These are phyloP conservation scores for Microtus ochrogaster DNA, from an alignment of 2,113 vertebrate genomes.

Conservation along the genomic window DNA sequence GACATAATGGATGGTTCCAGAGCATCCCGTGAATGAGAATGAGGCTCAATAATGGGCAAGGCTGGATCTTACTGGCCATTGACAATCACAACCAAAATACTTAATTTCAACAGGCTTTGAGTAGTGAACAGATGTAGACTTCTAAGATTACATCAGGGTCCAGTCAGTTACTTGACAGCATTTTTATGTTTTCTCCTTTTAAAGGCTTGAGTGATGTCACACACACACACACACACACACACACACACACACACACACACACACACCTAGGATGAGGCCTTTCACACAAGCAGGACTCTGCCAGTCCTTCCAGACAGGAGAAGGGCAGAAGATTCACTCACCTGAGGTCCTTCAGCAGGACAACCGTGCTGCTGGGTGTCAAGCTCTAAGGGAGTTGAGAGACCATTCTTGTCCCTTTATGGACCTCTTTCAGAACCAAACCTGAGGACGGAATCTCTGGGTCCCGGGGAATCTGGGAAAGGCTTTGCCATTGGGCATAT, in stretches of 20 bases:
- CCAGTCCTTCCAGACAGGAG: background rate
- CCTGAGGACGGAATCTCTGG: background rate
- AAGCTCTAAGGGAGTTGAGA: background rate
- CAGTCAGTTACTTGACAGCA: background rate
- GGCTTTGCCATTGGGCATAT: background rate
- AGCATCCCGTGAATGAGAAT: background rate
- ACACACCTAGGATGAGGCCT: background rate
- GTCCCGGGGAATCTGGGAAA: background rate
- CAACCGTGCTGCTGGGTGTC: background rate
- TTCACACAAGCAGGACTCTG: background rate
- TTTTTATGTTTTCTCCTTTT: slow-evolving; percentile 1
- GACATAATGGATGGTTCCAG: background rate
- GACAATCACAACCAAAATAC: background rate
- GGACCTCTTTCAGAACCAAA: background rate
- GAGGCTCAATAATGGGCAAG: background rate
- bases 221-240: too few species aligned
- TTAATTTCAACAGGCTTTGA: slow-evolving; percentile 9
- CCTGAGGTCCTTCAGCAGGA: background rate
- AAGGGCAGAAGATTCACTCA: background rate
- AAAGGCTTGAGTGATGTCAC: background rate
- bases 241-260: too few species aligned
- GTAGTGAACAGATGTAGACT: slow-evolving; percentile 6
- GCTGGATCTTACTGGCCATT: background rate
- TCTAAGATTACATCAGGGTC: background rate
- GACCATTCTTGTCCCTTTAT: background rate